A percentile compares a stretch with the other conserved stretches of the same genome.
Evolutionary conservation across 2,888 invertebrate genomes (phyloP).

Genomic region (Platerodrilus igneus): DNA sequence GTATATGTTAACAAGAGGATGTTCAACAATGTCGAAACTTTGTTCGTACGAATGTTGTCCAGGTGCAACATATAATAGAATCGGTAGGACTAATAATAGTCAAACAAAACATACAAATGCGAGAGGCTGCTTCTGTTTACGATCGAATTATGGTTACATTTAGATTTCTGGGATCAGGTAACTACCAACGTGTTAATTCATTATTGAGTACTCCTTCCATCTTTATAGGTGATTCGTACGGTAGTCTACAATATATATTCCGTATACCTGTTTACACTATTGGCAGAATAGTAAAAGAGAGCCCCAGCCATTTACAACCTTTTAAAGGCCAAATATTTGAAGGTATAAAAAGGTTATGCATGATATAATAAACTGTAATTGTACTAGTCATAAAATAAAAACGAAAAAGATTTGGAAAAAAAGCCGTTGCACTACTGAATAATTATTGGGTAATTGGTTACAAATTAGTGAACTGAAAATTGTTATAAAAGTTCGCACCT

Average conservation of each 20-base stretch:
- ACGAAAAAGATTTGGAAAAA: no score
- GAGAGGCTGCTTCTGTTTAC: constrained; percentile 11
- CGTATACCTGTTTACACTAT: constrained; percentile 17
- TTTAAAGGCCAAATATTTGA: constrained; percentile 11
- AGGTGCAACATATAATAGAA: constrained; percentile 6
- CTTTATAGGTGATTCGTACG: constrained; percentile 11
- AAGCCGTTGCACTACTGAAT: no score
- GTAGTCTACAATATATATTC: constrained; percentile 19
- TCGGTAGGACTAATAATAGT: constrained; percentile 8
- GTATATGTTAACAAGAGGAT: no score
- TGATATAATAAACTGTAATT: no score
- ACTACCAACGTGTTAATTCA: not conserved
- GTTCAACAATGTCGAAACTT: not conserved
- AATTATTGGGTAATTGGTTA: no score
- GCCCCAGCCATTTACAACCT: constrained; percentile 11
- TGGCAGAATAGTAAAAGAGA: constrained; percentile 18
- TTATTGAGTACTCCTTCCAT: no score
- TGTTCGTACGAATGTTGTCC: constrained; percentile 6
- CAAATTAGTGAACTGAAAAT: no score
- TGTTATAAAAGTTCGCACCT: no score
- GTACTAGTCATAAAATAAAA: no score
- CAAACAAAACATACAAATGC: constrained; percentile 10
- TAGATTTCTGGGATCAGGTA: constrained; percentile 10
- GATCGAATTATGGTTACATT: constrained; percentile 8
- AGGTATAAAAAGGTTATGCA: constrained; percentile 11